A percentile compares a stretch with the other conserved stretches of the same genome.
Conservation (phyloP, 2,797 vertebrate species). For the Oreochromis grahami region DNA sequence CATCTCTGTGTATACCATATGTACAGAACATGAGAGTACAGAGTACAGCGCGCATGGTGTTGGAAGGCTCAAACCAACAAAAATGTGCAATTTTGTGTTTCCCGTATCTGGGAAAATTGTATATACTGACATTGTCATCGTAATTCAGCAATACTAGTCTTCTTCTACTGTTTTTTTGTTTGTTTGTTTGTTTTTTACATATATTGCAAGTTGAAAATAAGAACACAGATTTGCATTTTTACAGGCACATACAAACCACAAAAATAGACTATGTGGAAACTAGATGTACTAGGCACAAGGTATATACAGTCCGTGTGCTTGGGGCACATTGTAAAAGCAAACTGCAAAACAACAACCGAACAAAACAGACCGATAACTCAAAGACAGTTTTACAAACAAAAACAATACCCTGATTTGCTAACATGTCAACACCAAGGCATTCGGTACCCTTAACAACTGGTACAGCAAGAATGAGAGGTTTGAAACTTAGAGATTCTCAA, state of each 20-base stretch:
- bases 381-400: conserved; percentile 65
- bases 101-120: conserved; percentile 74
- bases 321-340: conserved; percentile 75
- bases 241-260: conserved; percentile 81
- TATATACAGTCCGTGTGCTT: conserved; percentile 81
- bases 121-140: conserved; percentile 80
- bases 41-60: conserved; percentile 74
- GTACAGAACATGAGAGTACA: conserved; percentile 70
- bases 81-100: conserved; percentile 82
- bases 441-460: conserved; percentile 70
- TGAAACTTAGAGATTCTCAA: conserved; percentile 59
- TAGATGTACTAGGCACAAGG: conserved; percentile 83
- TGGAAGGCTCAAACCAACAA: conserved; percentile 79
- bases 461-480: conserved; percentile 66
- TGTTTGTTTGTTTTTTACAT: conserved; percentile 56
- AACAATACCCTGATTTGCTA: conserved; percentile 82
- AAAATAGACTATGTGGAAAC: conserved; percentile 83
- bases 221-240: conserved; percentile 78
- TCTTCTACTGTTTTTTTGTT: conserved; percentile 56
- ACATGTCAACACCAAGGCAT: conserved; percentile 80
- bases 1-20: conserved; percentile 66
- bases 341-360: conserved; percentile 37
- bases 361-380: conserved; percentile 48
- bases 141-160: conserved; percentile 75
- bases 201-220: conserved; percentile 80